Evolutionary conservation across 2,797 vertebrate genomes (phyloP).

Genomic region (Sebastes kiyomatsui): DNA sequence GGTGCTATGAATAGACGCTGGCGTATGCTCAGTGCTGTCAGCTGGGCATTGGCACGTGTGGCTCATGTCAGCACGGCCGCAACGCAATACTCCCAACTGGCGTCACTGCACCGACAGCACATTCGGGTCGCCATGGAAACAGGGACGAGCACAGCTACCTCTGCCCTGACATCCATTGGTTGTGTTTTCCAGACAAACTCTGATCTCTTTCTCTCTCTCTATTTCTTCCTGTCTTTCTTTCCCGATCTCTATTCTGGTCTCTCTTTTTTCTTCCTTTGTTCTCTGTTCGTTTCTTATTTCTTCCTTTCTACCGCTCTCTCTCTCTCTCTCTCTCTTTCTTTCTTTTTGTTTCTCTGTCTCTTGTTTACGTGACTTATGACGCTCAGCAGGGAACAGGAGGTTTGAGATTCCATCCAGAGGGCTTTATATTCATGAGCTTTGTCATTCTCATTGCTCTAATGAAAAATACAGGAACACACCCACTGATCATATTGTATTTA

Average conservation of each 20-base stretch:
- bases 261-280: background rate
- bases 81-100: conserved; percentile 64
- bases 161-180: conserved; percentile 59
- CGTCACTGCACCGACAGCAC: conserved; percentile 79
- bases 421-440: conserved; percentile 3
- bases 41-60: conserved; percentile 75
- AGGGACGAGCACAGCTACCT: conserved; percentile 72
- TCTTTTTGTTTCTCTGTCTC: background rate
- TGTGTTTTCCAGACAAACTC: conserved; percentile 56
- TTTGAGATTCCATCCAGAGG: conserved; percentile 29
- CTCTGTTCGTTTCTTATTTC: background rate
- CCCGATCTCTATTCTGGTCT: background rate
- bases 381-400: conserved; percentile 30
- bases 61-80: conserved; percentile 68
- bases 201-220: conserved; percentile 21
- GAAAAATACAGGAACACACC: conserved; percentile 8
- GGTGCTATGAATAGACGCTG: conserved; percentile 76
- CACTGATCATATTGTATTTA: background rate
- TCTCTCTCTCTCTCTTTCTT: background rate
- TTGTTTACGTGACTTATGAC: conserved; percentile 29
- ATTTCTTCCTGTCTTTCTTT: background rate
- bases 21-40: conserved; percentile 64
- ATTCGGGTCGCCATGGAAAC: conserved; percentile 85
- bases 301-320: background rate
- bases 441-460: conserved; percentile 3